Base-by-base conservation (phyloP, 92 coral and sea anemone genomes). In the Phenganax stokvisi region DNA sequence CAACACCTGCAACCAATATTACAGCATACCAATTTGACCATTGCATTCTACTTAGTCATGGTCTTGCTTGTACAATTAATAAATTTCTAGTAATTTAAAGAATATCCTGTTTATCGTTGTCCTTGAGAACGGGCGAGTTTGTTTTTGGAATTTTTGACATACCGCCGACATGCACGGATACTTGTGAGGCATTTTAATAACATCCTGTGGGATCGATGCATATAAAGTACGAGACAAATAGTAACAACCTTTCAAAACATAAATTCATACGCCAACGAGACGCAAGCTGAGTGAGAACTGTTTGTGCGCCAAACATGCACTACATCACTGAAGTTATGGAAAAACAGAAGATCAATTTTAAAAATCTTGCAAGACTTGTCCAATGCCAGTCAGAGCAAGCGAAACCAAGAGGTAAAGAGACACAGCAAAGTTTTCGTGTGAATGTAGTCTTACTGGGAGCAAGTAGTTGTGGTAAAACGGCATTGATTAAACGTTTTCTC, bases 341-440 rank as follows among this genome's bases (percentile, higher is more conserved):
- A 79, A 79, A 63, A 27, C 83, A 65, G 59, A 63, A 79, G 83
- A 54, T 79, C 60, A 79, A 79, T 61, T 53, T 79, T 2, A 79
- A 79, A 64, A 79, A 79, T 51, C 62, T 79, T 37, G 83, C 74
- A 28, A 67, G 83, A 51, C n/a, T 79, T 25, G 83, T 79, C 55
- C 83, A 79, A 29, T 79, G 83, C 55, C 83, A 64, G 11, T 20
- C 83, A 29, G 83, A 79, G 17, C 74, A 72, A 29, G n/a, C 54
- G 56, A 79, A 65, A 10, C 68, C 68, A 61, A 27, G 68, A 9
- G 29, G 60, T 7, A 79, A 54, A 51, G 74, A 79, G 27, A 79
- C 57, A 15, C 83, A 79, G 29, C 83, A 79, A 79, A 79, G 83
- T 29, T 79, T 79, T 64, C 83, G 74, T 29, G 83, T 79, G 1